Percentiles rank a stretch among this genome's conserved stretches.
Evolutionary conservation across 2,888 invertebrate genomes (phyloP).

Genomic region (Aquatica leii): DNA sequence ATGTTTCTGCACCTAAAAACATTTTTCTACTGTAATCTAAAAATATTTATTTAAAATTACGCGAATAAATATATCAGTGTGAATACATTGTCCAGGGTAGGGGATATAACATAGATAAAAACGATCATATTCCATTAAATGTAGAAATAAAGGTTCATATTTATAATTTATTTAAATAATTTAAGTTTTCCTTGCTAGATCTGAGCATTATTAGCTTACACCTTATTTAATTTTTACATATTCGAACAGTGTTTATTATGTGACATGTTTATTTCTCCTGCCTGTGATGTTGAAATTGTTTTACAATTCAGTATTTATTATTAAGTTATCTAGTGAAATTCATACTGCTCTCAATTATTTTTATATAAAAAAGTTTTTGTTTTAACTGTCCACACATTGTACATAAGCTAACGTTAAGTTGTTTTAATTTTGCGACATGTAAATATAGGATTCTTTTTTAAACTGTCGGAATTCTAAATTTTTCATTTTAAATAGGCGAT

Average conservation of each 20-base stretch:
- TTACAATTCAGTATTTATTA: conserved; percentile 55
- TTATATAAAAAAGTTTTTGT: neutral
- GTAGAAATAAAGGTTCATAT: conserved; percentile 17
- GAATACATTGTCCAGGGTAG: conserved; percentile 54
- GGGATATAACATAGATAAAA: conserved; percentile 51
- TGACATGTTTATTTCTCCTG: conserved; percentile 47
- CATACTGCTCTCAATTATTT: conserved; percentile 11
- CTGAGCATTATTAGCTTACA: conserved; percentile 10
- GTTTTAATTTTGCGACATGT: neutral
- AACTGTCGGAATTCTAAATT: neutral
- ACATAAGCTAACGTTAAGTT: neutral
- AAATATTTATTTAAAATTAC: conserved; percentile 33
- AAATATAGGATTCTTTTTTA: conserved; percentile 8
- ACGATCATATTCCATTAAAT: conserved; percentile 40
- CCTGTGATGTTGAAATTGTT: conserved; percentile 54
- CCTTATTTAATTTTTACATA: conserved; percentile 4
- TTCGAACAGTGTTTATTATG: neutral
- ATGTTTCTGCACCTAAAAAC: conserved; percentile 13
- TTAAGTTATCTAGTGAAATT: conserved; percentile 11
- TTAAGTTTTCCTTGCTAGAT: conserved; percentile 14
- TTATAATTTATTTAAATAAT: conserved; percentile 25
- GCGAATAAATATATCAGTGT: conserved; percentile 49
- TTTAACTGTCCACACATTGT: neutral
- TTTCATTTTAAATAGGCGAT: neutral
- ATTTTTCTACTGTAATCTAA: conserved; percentile 30